Base-by-base conservation (phyloP, 2,113 vertebrate genomes). In the Saimiri boliviensis region DNA sequence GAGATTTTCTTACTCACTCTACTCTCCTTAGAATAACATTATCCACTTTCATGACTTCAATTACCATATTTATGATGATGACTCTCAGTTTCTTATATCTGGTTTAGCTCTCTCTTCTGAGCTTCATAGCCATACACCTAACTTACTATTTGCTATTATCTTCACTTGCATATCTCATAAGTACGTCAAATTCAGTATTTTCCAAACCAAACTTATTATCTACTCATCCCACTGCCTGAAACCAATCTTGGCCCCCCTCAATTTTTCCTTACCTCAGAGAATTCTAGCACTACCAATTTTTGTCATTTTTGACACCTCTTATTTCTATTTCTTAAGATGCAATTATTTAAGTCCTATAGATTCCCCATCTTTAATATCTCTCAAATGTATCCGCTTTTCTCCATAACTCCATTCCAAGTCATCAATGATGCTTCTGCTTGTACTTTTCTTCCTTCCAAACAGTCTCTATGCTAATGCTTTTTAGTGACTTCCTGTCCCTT, bases 161-260 rank as follows among this genome's bases (percentile, higher is more conserved):
- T 30, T 25, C 70, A 94, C 5, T 70, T 87, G 4, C 10, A 52
- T 32, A 52, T 77, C 42, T 91, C 37, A 19, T 10, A 30, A 71
- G 32, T 30, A 86, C 14, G 17, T 76, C 83, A 91, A 81, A 68
- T 77, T 76, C n/a, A 74, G 20, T 79, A 80, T 93, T 97, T 95
- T 81, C 21, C 94, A 66, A 73, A 56, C 19, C 10, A 84, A 74
- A 84, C 45, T 93, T n/a, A 85, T 89, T 76, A 8, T 63, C 56
- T 93, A 93, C 12, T 9, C 45, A 84, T 12, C 21, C 6, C 2
- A 81, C 40, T 74, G 45, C 54, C 40, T 93, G 40, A 95, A 95
- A 66, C 45, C 35, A 87, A 42, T 83, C 49, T 91, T 58, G 9
- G 54, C 2, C 40, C 27, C 88, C n/a, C 49, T 81, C 4, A 35